A percentile compares a stretch with the other conserved stretches of the same genome.
phyloP scores from a whole-genome alignment of 2,888 invertebrate genomes.

The Monochamus alternatus region DNA sequence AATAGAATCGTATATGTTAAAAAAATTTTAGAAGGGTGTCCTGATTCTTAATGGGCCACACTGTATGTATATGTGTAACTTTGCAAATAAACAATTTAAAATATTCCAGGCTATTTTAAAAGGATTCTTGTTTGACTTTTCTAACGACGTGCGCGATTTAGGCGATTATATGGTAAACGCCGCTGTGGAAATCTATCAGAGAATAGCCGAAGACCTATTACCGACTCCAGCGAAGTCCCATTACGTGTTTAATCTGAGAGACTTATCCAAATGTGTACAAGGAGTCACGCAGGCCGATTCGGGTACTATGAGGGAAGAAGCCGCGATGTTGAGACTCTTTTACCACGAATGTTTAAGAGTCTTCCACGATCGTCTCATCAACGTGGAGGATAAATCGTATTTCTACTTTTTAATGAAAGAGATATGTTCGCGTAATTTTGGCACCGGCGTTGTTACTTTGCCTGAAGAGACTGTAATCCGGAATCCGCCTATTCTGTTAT shows the following conservation, averaged over 20 bases:
- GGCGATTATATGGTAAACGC: conserved; percentile 85
- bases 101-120: conserved; percentile 76
- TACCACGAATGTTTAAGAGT: conserved; percentile 94
- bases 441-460: conserved; percentile 74
- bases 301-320: conserved; percentile 78
- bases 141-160: conserved; percentile 78
- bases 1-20: too few relatives aligned
- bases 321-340: conserved; percentile 84
- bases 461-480: conserved; percentile 76
- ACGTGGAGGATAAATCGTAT: conserved; percentile 85
- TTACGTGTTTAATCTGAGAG: conserved; percentile 93
- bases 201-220: conserved; percentile 84
- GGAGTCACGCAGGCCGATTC: conserved; percentile 90
- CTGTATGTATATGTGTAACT: too few relatives aligned
- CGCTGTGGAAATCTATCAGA: conserved; percentile 87
- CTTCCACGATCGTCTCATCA: conserved; percentile 88
- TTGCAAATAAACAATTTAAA: too few relatives aligned
- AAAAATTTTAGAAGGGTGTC: too few relatives aligned
- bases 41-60: too few relatives aligned
- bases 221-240: conserved; percentile 95
- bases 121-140: conserved; percentile 87
- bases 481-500: conserved; percentile 78
- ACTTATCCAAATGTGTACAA: conserved; percentile 92
- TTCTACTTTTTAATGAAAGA: conserved; percentile 83
- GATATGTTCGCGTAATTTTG: conserved; percentile 79